Conservation (phyloP, 2,797 vertebrate species). For the Linurgus olivaceus region DNA sequence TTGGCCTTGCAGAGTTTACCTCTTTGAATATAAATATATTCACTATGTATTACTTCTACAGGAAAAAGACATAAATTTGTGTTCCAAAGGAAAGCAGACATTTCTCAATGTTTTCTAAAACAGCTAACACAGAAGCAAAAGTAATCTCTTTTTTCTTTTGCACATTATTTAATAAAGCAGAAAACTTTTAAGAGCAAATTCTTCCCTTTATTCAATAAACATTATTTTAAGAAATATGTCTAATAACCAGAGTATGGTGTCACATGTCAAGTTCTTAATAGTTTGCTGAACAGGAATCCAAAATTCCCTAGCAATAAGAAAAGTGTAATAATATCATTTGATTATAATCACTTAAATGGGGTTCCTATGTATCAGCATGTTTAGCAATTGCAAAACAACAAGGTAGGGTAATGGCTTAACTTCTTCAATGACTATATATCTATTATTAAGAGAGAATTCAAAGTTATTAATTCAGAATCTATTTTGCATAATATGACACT, state of each 20-base stretch:
- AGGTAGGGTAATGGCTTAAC: neutral
- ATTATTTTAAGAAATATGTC: neutral
- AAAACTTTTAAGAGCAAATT: neutral
- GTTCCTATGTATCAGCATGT: neutral
- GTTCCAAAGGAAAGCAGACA: neutral
- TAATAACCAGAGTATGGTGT: neutral
- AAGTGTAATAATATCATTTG: neutral
- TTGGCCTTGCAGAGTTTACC: neutral
- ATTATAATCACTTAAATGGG: neutral
- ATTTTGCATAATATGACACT: neutral
- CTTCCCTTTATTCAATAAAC: neutral
- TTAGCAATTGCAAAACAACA: neutral
- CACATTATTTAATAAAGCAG: neutral
- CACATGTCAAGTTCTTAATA: neutral
- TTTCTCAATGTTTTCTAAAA: neutral
- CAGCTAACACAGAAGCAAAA: neutral
- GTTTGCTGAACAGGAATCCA: neutral
- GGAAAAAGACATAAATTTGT: neutral
- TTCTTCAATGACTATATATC: neutral
- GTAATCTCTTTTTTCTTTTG: neutral
- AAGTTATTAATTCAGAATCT: neutral
- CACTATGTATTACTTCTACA: neutral
- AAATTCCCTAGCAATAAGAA: neutral
- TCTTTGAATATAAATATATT: neutral
- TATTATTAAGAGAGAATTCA: neutral